Percentiles rank a stretch among this genome's conserved stretches.
phyloP scores from a whole-genome alignment of 2,113 vertebrate species.

The Furnarius figulus region DNA sequence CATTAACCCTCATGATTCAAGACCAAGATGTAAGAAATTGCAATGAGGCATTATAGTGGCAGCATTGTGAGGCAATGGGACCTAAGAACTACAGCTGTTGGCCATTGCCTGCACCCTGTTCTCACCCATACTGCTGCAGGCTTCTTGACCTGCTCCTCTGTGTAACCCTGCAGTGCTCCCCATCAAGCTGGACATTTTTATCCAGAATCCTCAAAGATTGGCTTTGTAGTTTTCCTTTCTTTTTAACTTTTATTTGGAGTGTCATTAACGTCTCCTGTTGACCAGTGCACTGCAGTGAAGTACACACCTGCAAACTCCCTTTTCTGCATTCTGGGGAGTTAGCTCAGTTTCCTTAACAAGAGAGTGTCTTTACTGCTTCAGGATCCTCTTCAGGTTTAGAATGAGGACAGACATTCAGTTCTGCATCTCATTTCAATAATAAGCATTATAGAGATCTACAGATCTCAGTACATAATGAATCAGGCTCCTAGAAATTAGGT shows the following conservation, averaged over 20 bases:
- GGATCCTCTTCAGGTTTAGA: background rate
- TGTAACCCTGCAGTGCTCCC: background rate
- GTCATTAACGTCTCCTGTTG: background rate
- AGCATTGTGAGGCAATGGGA: background rate
- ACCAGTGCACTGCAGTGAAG: background rate
- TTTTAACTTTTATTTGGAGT: background rate
- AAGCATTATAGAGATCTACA: background rate
- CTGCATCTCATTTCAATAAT: background rate
- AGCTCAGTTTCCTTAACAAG: background rate
- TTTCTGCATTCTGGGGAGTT: background rate
- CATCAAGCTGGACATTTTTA: background rate
- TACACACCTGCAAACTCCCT: background rate
- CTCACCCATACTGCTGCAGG: background rate
- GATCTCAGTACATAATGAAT: background rate
- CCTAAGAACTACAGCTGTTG: background rate
- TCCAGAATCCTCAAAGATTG: background rate
- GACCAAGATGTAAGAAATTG: background rate
- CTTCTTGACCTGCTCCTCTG: background rate
- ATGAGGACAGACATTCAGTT: background rate
- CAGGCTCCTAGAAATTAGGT: background rate
- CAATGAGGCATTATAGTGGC: background rate
- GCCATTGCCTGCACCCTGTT: background rate
- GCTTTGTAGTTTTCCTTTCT: background rate
- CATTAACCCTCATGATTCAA: background rate
- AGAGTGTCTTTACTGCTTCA: background rate